Evolutionary conservation across 2,797 vertebrate genomes (phyloP).

Genomic region (Molossus alvarezi): DNA sequence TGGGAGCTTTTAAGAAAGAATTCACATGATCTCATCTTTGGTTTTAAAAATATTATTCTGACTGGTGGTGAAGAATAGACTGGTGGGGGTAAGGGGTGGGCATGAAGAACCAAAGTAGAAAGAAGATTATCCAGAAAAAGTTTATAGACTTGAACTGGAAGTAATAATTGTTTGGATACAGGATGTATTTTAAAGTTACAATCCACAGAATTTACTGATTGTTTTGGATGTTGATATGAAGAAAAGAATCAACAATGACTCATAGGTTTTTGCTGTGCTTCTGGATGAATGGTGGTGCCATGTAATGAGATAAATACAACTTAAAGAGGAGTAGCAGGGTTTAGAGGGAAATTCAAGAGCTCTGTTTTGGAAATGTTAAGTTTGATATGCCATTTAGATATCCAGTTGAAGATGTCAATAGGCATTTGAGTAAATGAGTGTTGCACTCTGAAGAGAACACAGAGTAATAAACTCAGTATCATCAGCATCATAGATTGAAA

Average conservation of each 20-base stretch:
- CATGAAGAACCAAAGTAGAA: not conserved
- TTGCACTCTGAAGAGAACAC: not conserved
- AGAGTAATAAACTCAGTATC: not conserved
- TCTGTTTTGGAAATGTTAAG: not conserved
- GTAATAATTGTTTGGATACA: not conserved
- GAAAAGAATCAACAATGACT: not conserved
- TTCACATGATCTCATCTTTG: not conserved
- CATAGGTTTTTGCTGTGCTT: not conserved
- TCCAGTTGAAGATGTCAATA: not conserved
- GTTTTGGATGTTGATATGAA: slow-evolving; percentile 4
- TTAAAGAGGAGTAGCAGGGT: not conserved
- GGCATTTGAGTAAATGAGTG: not conserved
- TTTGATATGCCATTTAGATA: slow-evolving; percentile 17
- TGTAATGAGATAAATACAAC: not conserved
- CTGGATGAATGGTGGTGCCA: not conserved
- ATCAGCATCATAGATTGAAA: slow-evolving; percentile 27
- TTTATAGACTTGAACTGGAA: not conserved
- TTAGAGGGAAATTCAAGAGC: not conserved
- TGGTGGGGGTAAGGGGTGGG: not conserved
- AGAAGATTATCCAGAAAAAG: not conserved
- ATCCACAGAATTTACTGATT: not conserved
- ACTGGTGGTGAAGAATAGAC: not conserved
- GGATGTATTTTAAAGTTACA: slow-evolving; percentile 30
- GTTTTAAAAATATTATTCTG: not conserved
- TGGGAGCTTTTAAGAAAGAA: slow-evolving; percentile 6